Percentiles rank a stretch among this genome's conserved stretches.
phyloP scores from a whole-genome alignment of 1,140 invertebrate species.

The Amphibalanus amphitrite region DNA sequence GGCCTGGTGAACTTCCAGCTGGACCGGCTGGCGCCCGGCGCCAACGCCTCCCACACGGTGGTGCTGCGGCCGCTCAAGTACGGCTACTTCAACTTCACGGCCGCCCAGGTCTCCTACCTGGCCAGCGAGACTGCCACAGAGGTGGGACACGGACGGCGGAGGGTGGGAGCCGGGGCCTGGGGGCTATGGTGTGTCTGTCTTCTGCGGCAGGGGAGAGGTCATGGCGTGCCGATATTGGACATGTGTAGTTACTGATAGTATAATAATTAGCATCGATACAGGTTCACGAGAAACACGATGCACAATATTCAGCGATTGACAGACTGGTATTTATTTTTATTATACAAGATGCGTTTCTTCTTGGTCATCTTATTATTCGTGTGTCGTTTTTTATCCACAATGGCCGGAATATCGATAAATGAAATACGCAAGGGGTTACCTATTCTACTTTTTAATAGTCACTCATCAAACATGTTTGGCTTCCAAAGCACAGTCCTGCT shows the following conservation, averaged over 20 bases:
- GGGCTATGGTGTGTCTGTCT: background rate
- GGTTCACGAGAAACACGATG: too few species aligned
- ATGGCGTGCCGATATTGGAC: background rate
- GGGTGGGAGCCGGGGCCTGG: background rate
- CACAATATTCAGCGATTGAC: too few species aligned
- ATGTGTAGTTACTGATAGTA: constrained; percentile 5
- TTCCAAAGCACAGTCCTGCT: too few species aligned
- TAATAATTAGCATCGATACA: background rate
- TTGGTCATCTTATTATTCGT: too few species aligned
- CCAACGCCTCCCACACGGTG: constrained; percentile 85
- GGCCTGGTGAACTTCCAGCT: constrained; percentile 66
- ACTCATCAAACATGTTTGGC: too few species aligned
- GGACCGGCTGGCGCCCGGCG: constrained; percentile 73
- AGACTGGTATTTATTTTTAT: too few species aligned
- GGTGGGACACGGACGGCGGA: constrained; percentile 7
- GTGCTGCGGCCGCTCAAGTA: constrained; percentile 73
- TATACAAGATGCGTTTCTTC: too few species aligned
- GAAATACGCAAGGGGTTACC: too few species aligned
- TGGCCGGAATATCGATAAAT: too few species aligned
- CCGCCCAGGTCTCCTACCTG: constrained; percentile 80
- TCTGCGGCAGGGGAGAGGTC: too few species aligned
- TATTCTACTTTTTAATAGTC: too few species aligned
- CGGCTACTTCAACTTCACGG: constrained; percentile 94
- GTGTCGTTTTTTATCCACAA: too few species aligned
- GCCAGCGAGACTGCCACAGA: constrained; percentile 33